Conservation (phyloP, 2,888 invertebrate genomes). For the Synanthedon andrenaeformis region DNA sequence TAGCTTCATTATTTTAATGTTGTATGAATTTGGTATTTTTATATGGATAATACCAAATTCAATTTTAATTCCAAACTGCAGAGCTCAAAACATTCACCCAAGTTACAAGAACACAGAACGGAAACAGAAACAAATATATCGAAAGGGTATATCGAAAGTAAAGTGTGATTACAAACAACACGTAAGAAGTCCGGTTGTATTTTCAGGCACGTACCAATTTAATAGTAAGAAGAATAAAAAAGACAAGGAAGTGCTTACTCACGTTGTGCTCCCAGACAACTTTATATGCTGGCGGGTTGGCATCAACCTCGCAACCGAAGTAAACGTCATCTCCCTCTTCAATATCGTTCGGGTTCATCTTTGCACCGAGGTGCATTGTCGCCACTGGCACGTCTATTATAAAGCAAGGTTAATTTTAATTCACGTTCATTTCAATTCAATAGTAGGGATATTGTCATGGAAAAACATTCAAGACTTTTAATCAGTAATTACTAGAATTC, state of each 20-base stretch:
- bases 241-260: slow-evolving; percentile 21
- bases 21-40: too few relatives aligned
- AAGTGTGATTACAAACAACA: not conserved
- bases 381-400: slow-evolving; percentile 51
- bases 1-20: too few relatives aligned
- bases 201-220: not conserved
- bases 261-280: slow-evolving; percentile 67
- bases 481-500: too few relatives aligned
- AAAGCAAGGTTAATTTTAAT: slow-evolving; percentile 2
- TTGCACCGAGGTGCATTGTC: slow-evolving; percentile 51
- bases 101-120: too few relatives aligned
- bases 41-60: too few relatives aligned
- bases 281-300: slow-evolving; percentile 65
- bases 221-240: not conserved
- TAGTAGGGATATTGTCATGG: not conserved
- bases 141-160: too few relatives aligned
- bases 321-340: slow-evolving; percentile 67
- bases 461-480: too few relatives aligned
- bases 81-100: too few relatives aligned
- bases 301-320: slow-evolving; percentile 59
- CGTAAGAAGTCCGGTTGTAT: not conserved
- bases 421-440: not conserved
- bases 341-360: slow-evolving; percentile 64
- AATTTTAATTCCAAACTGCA: too few relatives aligned
- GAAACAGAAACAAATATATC: too few relatives aligned